Conservation (phyloP, 2,888 invertebrate species). For the Meganola albula region DNA sequence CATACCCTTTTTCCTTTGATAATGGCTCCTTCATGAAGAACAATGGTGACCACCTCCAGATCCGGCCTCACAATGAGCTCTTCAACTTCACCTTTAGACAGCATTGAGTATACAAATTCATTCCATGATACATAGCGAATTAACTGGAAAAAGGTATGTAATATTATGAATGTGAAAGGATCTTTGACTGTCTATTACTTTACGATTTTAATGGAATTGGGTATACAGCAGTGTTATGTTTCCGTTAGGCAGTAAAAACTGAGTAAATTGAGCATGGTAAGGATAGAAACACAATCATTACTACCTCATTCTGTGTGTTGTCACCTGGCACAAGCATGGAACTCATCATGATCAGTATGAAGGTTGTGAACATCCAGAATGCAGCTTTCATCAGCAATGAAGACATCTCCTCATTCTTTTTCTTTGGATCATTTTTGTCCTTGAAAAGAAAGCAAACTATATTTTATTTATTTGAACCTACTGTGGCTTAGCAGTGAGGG, state of each 20-base stretch:
- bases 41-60: slow-evolving; percentile 89
- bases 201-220: no score
- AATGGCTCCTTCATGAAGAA: slow-evolving; percentile 90
- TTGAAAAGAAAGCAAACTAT: slow-evolving; percentile 26
- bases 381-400: slow-evolving; percentile 85
- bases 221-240: no score
- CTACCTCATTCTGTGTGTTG: slow-evolving; percentile 85
- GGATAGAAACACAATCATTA: no score
- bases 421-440: slow-evolving; percentile 57
- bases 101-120: slow-evolving; percentile 96
- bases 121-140: slow-evolving; percentile 95
- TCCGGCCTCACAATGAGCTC: slow-evolving; percentile 91
- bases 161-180: no score
- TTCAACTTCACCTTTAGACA: slow-evolving; percentile 95
- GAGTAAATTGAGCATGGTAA: no score
- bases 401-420: slow-evolving; percentile 80
- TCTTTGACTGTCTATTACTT: no score
- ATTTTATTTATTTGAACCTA: no score
- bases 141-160: slow-evolving; percentile 65
- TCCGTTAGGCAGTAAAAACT: no score
- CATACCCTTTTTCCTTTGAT: slow-evolving; percentile 86
- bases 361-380: slow-evolving; percentile 88
- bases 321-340: slow-evolving; percentile 83
- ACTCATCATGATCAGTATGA: slow-evolving; percentile 84
- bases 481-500: no score